Conservation (phyloP, 2,888 invertebrate genomes). For the Sphecodes monilicornis region DNA sequence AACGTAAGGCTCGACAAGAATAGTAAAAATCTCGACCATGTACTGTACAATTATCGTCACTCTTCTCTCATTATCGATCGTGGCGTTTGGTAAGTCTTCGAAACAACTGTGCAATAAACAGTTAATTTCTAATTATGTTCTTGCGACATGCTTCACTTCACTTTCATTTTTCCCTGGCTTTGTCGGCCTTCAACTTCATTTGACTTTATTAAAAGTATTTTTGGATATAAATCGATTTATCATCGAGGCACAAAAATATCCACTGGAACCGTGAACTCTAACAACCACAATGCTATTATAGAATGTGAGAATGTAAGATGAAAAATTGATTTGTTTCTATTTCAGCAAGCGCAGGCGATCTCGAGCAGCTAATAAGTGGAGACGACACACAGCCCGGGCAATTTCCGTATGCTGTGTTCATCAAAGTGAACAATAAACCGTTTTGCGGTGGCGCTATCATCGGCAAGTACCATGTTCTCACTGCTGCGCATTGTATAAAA, state of each 20-base stretch:
- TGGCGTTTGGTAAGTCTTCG: not conserved
- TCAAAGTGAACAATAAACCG: not conserved
- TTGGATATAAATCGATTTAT: too few relatives aligned
- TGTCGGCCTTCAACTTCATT: not conserved
- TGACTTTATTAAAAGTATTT: too few relatives aligned
- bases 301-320: not conserved
- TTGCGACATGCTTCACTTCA: not conserved
- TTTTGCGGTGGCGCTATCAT: not conserved
- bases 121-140: not conserved
- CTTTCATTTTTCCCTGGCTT: not conserved
- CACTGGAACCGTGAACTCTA: too few relatives aligned
- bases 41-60: not conserved
- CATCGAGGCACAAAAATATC: too few relatives aligned
- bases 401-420: not conserved
- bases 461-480: not conserved
- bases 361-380: not conserved
- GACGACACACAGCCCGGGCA: not conserved
- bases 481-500: not conserved
- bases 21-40: not conserved
- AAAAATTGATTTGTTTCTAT: not conserved
- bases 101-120: not conserved
- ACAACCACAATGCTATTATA: too few relatives aligned
- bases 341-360: not conserved
- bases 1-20: not conserved
- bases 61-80: not conserved